Evolutionary conservation across 2,888 invertebrate genomes (phyloP).

Genomic region (Mimumesa dahlbomi): DNA sequence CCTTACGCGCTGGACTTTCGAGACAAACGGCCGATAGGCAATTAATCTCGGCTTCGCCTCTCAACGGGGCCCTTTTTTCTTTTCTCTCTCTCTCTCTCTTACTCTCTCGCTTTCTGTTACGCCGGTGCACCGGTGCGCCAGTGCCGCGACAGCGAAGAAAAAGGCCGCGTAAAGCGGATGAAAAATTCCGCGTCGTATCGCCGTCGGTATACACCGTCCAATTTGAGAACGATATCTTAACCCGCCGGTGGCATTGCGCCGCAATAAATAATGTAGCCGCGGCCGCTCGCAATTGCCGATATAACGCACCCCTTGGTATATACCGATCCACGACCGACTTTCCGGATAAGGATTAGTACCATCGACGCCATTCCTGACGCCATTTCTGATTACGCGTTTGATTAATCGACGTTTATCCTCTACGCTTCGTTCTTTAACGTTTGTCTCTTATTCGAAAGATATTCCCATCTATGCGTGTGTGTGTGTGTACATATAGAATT

Average conservation of each 20-base stretch:
- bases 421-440: too few species aligned
- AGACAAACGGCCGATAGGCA: constrained; percentile 67
- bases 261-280: constrained; percentile 55
- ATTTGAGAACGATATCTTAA: constrained; percentile 64
- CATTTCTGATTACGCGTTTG: too few species aligned
- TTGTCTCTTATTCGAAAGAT: too few species aligned
- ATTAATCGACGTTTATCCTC: too few species aligned
- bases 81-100: neutral
- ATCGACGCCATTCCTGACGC: too few species aligned
- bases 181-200: constrained; percentile 57
- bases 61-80: constrained; percentile 9
- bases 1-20: constrained; percentile 54
- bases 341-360: constrained; percentile 15
- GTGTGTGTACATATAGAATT: too few species aligned
- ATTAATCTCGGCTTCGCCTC: constrained; percentile 58
- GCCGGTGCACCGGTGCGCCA: neutral
- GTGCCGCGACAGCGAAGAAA: constrained; percentile 30
- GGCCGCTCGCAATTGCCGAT: constrained; percentile 18
- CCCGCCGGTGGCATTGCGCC: constrained; percentile 48
- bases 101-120: constrained; percentile 12
- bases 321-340: too few species aligned
- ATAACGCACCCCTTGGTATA: constrained; percentile 15
- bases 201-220: constrained; percentile 49
- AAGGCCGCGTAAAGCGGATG: constrained; percentile 40
- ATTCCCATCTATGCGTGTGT: too few species aligned